Base-by-base conservation (phyloP, 2,113 vertebrate genomes). In the Hemibagrus wyckioides region DNA sequence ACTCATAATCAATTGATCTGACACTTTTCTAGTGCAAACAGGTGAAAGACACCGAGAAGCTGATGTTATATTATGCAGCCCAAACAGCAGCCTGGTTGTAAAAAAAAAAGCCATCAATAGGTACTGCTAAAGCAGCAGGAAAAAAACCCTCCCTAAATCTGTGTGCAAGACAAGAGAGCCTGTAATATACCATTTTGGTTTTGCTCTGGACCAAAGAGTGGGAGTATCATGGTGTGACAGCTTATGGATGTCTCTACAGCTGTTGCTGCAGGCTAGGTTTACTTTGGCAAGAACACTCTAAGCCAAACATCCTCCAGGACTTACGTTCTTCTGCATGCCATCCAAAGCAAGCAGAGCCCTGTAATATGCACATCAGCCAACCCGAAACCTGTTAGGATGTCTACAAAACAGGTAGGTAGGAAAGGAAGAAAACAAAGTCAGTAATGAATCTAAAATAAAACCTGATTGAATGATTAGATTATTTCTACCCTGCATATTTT, bases 261-360 rank as follows among this genome's bases (percentile, higher is more conserved):
- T 87, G 86, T 82, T 87, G 63, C 88, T 88, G 61, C 76, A 85
- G 57, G 41, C 54, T 57, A 77, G 81, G 81, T 90, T 90, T 85
- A 85, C 83, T 85, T 90, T 90, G 90, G 90, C 88, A 83, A 73
- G 69, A 67, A 52, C n/a, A 30, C n/a, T 75, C 7, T 85, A 90
- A 90, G 73, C 88, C 86, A 88, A 90, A 90, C 79, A 90, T 90
- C 90, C 86, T 87, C 81, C 80, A 81, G 57, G 75, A 87, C 88
- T 87, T 79, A 59, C 54, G 83, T 75, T 81, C 86, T 84, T 54
- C 56, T 76, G 80, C 83, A 59, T 73, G 69, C 83, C 88, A 89
- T 90, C 88, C 86, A 88, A 89, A 87, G 88, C 88, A 84, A 89
- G 36, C 86, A 82, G 48, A 56, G 75, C 73, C 54, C 69, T 82